Evolutionary conservation across 2,888 invertebrate genomes (phyloP), one percentile per base, ranked within the genome.

Genomic region (Synergus japonicus): DNA sequence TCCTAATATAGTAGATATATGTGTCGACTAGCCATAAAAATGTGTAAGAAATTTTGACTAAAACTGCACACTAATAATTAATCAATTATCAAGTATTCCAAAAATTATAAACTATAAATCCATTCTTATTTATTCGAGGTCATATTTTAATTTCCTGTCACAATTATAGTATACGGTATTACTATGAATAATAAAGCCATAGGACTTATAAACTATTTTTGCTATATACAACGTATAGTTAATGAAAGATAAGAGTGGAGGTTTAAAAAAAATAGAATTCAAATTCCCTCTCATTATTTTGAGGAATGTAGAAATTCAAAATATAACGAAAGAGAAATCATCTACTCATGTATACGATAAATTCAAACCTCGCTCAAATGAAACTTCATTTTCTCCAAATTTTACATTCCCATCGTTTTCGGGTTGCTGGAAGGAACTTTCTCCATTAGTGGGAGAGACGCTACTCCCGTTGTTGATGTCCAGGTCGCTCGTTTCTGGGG

Each of bases 291-390:
- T 5, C 5, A 8, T n/a, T 22, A 9, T 10, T 63, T 29, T 13
- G 22, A 13, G 22, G 22, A 18, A 63, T 12, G 12, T 37, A 49
- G 5, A 13, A n/a, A 69, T 44, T 73, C 49, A 54, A 15, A 73
- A 37, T 54, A 73, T 80, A 77, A 86, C 83, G 64, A 85, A 86
- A 73, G 83, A 86, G 43, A 83, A 83, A 15, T 86, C 83, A 44
- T 87, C 82, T 49, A 81, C 86, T 91, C 88, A 92, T 85, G 92
- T 87, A 64, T 92, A 91, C 63, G 91, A 90, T 78, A 90, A 81
- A 83, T 87, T 88, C 82, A 92, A 88, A 63, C 90, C 91, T 37
- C 90, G 90, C 83, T 92, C 92, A 69, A 90, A 92, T 37, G 89
- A 87, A 44, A 91, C 90, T 88, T 92, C 92, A 76, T 91, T 88